phyloP scores from a whole-genome alignment of 1,140 invertebrate genomes.

The Caerostris extrusa region DNA sequence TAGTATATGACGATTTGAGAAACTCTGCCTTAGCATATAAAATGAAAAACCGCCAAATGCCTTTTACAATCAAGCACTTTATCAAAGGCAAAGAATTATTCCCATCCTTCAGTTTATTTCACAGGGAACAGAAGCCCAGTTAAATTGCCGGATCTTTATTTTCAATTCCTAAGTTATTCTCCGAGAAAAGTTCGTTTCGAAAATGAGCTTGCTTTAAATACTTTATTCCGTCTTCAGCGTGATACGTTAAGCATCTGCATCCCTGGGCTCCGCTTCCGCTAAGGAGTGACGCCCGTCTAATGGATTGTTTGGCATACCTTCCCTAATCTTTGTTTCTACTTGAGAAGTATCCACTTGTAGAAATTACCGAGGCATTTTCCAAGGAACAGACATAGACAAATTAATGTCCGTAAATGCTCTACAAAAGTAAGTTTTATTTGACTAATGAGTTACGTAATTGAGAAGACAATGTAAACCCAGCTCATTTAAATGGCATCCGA shows the following conservation, averaged over 20 bases:
- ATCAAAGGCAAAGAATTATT: background rate
- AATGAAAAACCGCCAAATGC: background rate
- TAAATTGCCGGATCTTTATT: conserved; percentile 13
- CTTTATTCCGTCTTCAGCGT: conserved; percentile 37
- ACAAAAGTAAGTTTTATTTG: conserved; percentile 76
- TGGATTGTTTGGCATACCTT: conserved; percentile 77
- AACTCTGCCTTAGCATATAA: background rate
- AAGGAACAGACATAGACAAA: conserved; percentile 76
- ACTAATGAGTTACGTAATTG: conserved; percentile 77
- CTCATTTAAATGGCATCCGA: conserved; percentile 76
- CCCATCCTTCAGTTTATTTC: background rate
- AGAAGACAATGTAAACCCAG: conserved; percentile 74
- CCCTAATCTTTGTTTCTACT: conserved; percentile 71
- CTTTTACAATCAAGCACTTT: background rate
- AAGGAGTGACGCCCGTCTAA: conserved; percentile 45
- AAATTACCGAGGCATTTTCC: conserved; percentile 69
- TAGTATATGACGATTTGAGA: no score
- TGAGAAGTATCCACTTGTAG: conserved; percentile 69
- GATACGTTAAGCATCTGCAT: conserved; percentile 73
- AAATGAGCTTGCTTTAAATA: conserved; percentile 62
- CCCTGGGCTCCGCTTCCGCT: conserved; percentile 34
- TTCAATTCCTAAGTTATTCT: conserved; percentile 41
- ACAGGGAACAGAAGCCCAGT: background rate
- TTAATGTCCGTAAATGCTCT: conserved; percentile 75
- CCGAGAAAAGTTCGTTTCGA: conserved; percentile 42